A percentile compares a stretch with the other conserved stretches of the same genome.
phyloP scores from a whole-genome alignment of 92 coral and sea anemone species.

The Palythoa heliodiscus region DNA sequence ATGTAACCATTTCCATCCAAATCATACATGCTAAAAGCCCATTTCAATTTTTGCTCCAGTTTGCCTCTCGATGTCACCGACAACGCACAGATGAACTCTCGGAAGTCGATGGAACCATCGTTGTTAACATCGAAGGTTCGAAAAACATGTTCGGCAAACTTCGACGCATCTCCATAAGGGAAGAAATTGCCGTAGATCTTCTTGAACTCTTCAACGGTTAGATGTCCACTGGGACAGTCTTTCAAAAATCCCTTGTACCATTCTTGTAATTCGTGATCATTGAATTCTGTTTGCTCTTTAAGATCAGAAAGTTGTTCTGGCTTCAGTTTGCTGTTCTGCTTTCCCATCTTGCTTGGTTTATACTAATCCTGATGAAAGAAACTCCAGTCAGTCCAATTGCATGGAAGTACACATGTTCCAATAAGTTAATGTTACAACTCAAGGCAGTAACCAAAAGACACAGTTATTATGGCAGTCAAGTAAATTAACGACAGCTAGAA shows the following conservation, averaged over 20 bases:
- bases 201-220: slow-evolving; percentile 91
- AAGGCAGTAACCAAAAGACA: too few relatives aligned
- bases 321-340: slow-evolving; percentile 92
- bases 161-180: slow-evolving; percentile 98
- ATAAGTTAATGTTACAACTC: too few relatives aligned
- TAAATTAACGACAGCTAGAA: too few relatives aligned
- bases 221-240: slow-evolving; percentile 91
- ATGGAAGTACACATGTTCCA: too few relatives aligned
- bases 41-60: slow-evolving; percentile 92
- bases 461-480: too few relatives aligned
- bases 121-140: slow-evolving; percentile 90
- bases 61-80: slow-evolving; percentile 98
- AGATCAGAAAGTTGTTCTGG: slow-evolving; percentile 90
- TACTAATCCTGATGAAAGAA: slow-evolving; percentile 22
- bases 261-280: slow-evolving; percentile 90
- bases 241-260: slow-evolving; percentile 96
- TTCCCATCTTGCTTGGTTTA: slow-evolving; percentile 69
- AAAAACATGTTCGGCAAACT: slow-evolving; percentile 97
- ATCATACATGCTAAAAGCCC: slow-evolving; percentile 99
- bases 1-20: slow-evolving; percentile 90
- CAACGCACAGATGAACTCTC: slow-evolving; percentile 97
- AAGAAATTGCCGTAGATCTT: slow-evolving; percentile 96
- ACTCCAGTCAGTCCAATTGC: not conserved
- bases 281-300: slow-evolving; percentile 78
- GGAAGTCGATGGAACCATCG: slow-evolving; percentile 93